phyloP scores from a whole-genome alignment of 2,113 vertebrate genomes.

The Sardina pilchardus region DNA sequence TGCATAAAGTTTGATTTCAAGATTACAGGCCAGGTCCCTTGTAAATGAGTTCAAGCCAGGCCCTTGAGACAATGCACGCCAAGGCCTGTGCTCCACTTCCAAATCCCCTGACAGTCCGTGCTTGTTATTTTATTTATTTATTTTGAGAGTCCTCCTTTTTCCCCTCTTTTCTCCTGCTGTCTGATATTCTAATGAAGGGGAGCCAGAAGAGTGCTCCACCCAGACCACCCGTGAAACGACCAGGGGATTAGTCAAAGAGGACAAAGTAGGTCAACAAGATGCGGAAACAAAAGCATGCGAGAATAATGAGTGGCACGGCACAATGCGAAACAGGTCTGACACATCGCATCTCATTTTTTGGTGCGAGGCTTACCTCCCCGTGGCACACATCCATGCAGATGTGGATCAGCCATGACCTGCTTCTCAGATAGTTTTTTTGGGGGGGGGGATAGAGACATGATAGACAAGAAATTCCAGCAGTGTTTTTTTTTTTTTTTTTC shows the following conservation, averaged over 20 bases:
- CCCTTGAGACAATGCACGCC: conserved; percentile 37
- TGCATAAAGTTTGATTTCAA: conserved; percentile 36
- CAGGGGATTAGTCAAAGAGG: conserved; percentile 55
- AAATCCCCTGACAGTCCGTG: conserved; percentile 39
- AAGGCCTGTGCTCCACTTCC: conserved; percentile 37
- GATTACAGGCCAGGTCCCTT: conserved; percentile 43
- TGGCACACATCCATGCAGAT: conserved; percentile 40
- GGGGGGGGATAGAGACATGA: conserved; percentile 15
- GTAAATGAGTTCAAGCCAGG: conserved; percentile 48
- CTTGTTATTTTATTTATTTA: neutral
- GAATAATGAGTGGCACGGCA: conserved; percentile 44
- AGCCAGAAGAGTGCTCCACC: conserved; percentile 43
- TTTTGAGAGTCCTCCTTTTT: neutral
- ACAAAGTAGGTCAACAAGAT: conserved; percentile 61
- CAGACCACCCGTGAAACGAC: conserved; percentile 49
- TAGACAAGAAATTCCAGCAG: conserved; percentile 28
- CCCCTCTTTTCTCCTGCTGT: conserved; percentile 36
- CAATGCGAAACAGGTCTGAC: conserved; percentile 41
- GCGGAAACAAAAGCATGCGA: conserved; percentile 49
- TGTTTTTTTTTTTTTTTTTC: conserved; percentile 31
- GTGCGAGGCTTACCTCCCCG: conserved; percentile 34
- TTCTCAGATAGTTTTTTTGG: conserved; percentile 33
- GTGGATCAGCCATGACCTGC: conserved; percentile 45
- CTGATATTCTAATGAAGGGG: conserved; percentile 55
- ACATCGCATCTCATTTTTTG: conserved; percentile 9